These are phyloP conservation scores for Tridacna gigas DNA, from an alignment of 2,888 invertebrate genomes.

Conservation along the genomic window DNA sequence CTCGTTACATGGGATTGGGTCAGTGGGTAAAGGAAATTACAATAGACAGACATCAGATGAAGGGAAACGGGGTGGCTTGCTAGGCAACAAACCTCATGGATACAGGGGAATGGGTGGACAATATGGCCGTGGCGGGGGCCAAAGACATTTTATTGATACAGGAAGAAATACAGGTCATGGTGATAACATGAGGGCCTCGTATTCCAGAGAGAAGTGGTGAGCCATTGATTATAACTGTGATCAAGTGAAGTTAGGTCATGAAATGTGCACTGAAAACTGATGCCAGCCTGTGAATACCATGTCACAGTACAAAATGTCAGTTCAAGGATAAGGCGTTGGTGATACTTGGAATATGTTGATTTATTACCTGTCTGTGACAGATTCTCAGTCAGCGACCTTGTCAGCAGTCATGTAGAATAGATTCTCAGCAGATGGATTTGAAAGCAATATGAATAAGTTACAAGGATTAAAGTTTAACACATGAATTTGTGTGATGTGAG, in stretches of 20 bases:
- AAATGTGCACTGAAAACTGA: too few relatives aligned
- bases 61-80: constrained; percentile 37
- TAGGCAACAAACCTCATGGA: constrained; percentile 43
- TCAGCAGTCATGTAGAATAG: too few relatives aligned
- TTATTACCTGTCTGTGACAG: too few relatives aligned
- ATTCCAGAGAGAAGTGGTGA: constrained; percentile 39
- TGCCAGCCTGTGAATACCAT: too few relatives aligned
- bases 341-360: too few relatives aligned
- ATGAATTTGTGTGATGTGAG: too few relatives aligned
- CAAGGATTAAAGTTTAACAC: too few relatives aligned
- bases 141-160: constrained; percentile 46
- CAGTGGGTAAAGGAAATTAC: constrained; percentile 24
- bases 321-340: too few relatives aligned
- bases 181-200: constrained; percentile 15
- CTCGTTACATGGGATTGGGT: constrained; percentile 11
- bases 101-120: constrained; percentile 40
- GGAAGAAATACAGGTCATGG: constrained; percentile 35
- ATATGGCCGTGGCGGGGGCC: constrained; percentile 43
- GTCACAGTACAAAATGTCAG: too few relatives aligned
- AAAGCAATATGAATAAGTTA: too few relatives aligned
- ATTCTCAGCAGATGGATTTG: too few relatives aligned
- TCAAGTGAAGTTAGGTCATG: not conserved
- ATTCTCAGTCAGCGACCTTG: too few relatives aligned
- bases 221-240: not conserved
- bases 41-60: constrained; percentile 49